Evolutionary conservation across 2,888 invertebrate genomes (phyloP), one percentile per base, ranked within the genome.

Genomic region (Phoronis australis): DNA sequence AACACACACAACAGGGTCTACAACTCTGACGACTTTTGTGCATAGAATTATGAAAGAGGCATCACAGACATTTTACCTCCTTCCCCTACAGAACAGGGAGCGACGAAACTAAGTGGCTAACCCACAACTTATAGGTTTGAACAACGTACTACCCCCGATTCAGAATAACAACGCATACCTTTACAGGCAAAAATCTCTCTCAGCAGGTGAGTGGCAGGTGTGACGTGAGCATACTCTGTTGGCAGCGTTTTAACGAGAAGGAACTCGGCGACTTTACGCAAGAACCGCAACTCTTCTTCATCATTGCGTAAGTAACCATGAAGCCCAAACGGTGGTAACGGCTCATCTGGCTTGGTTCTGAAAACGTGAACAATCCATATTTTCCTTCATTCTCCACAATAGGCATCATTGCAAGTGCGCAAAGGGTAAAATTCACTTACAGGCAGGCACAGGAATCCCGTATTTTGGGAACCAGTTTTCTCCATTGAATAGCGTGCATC

Each of bases 101-200:
- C n/a, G n/a, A n/a, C n/a, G n/a, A n/a, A n/a, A n/a, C n/a, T n/a
- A n/a, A n/a, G n/a, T n/a, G n/a, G n/a, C n/a, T n/a, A n/a, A n/a
- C n/a, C n/a, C 6, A 21, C 18, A 6, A 6, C 22, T 18, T 45
- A n/a, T 39, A 20, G 37, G 4, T 5, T 4, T n/a, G 21, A 37
- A 20, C 4, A 15, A 21, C 9, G 35, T n/a, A 35, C 12, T 12
- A 9, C 4, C 20, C 15, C 12, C 6, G 4, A 15, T 6, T n/a
- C 6, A 4, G n/a, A 21, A 12, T 22, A 25, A 42, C 15, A 21
- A 21, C 2, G 3, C 76, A 74, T 81, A 92, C 91, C 86, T 83
- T 87, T 87, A 69, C 86, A 88, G 38, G 90, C 85, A 44, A 93
- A 77, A 57, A 91, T 83, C 80, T 93, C 92, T 61, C 89, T 83